Evolutionary conservation across 2,797 vertebrate genomes (phyloP), one percentile per base, ranked within the genome.

Genomic region (Euthynnus affinis): DNA sequence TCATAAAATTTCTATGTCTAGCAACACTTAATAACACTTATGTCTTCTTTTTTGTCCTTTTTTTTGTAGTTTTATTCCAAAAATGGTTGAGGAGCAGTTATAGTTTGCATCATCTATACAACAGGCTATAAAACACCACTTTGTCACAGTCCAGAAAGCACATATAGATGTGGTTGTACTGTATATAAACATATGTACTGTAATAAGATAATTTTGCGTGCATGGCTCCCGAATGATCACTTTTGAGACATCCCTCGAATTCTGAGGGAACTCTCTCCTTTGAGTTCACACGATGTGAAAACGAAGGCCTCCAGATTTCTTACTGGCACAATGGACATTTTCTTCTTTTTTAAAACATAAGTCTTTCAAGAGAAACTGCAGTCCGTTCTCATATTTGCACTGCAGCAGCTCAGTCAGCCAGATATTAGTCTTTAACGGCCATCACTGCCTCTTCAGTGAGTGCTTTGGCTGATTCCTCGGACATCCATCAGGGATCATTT

Each of bases 101-200:
- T 98, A 98, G 94, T 98, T 98, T 96, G 97, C 96, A 96, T 98
- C 97, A 95, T 99, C 97, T 99, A 98, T 99, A 98, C 97, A 98
- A 98, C 97, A 98, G 98, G 97, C 98, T 99, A 99, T 98, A 99
- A 99, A 99, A 99, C 98, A 96, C 97, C 97, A 98, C 97, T 97
- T 98, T 97, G 96, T 97, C 97, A 98, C 98, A 96, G 98, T 99
- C 96, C 98, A 98, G 98, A 98, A 98, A 99, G 97, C 97, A 99
- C 98, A 99, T 97, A 97, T 97, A 99, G 97, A 98, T 98, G 97
- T 98, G 96, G 96, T 97, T 96, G 93, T 97, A 98, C 96, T 97
- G 95, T 97, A 97, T 98, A 99, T 97, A 98, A 99, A 99, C 97
- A 98, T 97, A 97, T 98, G 98, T 97, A 97, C 95, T 98, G 97